These are phyloP conservation scores for Coelinius sp. DNA, from an alignment of 2,888 invertebrate genomes.

Conservation along the genomic window DNA sequence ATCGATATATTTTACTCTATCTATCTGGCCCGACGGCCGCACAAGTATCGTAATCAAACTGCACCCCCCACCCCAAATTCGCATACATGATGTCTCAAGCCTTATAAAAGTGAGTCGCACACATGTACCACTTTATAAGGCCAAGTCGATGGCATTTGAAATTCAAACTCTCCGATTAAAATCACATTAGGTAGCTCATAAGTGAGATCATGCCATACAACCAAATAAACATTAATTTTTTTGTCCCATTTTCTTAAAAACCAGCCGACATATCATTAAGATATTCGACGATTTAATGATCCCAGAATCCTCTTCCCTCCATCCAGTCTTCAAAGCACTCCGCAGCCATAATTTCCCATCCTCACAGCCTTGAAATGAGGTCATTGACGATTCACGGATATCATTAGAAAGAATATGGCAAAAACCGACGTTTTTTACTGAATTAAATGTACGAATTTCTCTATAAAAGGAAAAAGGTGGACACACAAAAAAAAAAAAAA, in stretches of 20 bases:
- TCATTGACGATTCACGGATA: conserved; percentile 10
- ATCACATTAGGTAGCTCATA: conserved; percentile 62
- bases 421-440: background rate
- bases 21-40: conserved; percentile 6
- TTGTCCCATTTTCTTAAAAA: background rate
- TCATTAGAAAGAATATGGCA: background rate
- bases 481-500: background rate
- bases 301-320: conserved; percentile 9
- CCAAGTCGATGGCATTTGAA: conserved; percentile 62
- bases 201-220: conserved; percentile 47
- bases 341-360: background rate
- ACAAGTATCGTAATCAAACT: background rate
- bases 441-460: conserved; percentile 20
- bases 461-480: background rate
- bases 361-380: background rate
- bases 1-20: background rate
- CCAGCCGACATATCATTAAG: conserved; percentile 36
- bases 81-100: background rate
- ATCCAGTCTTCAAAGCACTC: background rate
- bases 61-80: conserved; percentile 30
- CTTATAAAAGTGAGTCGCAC: background rate
- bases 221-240: conserved; percentile 9
- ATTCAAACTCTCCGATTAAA: conserved; percentile 69
- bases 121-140: conserved; percentile 38
- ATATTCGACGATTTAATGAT: conserved; percentile 50